Percentiles rank a stretch among this genome's conserved stretches.
These are phyloP conservation scores for Fabriciana adippe DNA, from an alignment of 2,888 invertebrate genomes.

Conservation along the genomic window DNA sequence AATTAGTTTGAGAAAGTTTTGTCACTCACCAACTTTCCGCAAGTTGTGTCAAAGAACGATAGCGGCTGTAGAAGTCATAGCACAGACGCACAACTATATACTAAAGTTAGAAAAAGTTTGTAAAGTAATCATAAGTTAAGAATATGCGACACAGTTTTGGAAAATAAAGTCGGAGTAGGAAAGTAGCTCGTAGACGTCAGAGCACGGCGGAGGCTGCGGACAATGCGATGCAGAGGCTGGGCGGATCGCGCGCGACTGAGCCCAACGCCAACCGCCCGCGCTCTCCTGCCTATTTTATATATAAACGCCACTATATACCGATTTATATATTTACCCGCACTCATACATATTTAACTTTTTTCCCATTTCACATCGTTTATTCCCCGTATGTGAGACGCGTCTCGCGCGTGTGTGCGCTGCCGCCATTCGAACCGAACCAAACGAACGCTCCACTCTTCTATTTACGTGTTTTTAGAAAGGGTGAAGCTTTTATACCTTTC, in stretches of 20 bases:
- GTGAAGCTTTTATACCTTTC: slow-evolving; percentile 80
- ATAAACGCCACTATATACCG: slow-evolving; percentile 78
- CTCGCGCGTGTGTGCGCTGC: slow-evolving; percentile 61
- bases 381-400: slow-evolving; percentile 71
- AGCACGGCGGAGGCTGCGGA: slow-evolving; percentile 43
- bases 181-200: slow-evolving; percentile 26
- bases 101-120: slow-evolving; percentile 27
- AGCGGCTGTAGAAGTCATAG: slow-evolving; percentile 30
- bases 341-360: slow-evolving; percentile 83
- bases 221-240: slow-evolving; percentile 48
- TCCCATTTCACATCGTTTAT: slow-evolving; percentile 81
- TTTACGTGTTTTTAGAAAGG: slow-evolving; percentile 81
- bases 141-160: slow-evolving; percentile 25
- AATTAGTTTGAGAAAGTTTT: slow-evolving; percentile 36
- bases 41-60: slow-evolving; percentile 38
- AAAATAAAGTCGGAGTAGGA: slow-evolving; percentile 27
- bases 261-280: slow-evolving; percentile 57
- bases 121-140: slow-evolving; percentile 11
- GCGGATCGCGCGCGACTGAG: slow-evolving; percentile 70
- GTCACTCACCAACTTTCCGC: slow-evolving; percentile 38
- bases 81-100: slow-evolving; percentile 30
- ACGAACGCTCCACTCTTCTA: slow-evolving; percentile 62
- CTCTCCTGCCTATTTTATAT: slow-evolving; percentile 70
- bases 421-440: slow-evolving; percentile 63
- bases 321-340: slow-evolving; percentile 82